These are phyloP conservation scores for Sardina pilchardus DNA, from an alignment of 2,113 vertebrate species.

Conservation along the genomic window DNA sequence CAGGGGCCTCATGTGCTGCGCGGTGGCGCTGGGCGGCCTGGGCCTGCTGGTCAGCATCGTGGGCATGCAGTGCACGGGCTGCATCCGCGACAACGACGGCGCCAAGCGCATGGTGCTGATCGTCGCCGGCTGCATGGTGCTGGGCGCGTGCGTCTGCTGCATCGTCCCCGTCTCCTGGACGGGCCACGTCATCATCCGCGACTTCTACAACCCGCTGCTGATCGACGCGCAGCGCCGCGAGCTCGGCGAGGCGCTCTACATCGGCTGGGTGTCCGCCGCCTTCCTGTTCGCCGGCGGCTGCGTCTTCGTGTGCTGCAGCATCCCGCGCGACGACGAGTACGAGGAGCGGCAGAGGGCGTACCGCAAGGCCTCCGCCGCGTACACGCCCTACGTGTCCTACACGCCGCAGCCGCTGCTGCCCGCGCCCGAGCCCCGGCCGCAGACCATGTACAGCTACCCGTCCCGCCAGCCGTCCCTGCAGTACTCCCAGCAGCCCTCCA, in stretches of 20 bases:
- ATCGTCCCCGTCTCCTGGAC: slow-evolving; percentile 78
- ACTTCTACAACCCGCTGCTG: slow-evolving; percentile 77
- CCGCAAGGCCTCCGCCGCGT: slow-evolving; percentile 52
- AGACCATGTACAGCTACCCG: slow-evolving; percentile 61
- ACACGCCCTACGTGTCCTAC: slow-evolving; percentile 58
- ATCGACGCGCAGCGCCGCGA: slow-evolving; percentile 75
- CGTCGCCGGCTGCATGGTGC: slow-evolving; percentile 66
- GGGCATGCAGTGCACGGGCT: slow-evolving; percentile 77
- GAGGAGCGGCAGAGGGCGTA: slow-evolving; percentile 27
- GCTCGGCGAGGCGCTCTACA: slow-evolving; percentile 77
- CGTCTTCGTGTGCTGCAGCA: slow-evolving; percentile 67
- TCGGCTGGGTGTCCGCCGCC: slow-evolving; percentile 73
- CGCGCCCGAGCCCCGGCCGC: slow-evolving; percentile 50
- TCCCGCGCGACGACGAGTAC: slow-evolving; percentile 41
- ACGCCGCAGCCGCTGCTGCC: slow-evolving; percentile 41
- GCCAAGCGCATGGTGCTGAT: slow-evolving; percentile 69
- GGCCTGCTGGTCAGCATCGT: slow-evolving; percentile 75
- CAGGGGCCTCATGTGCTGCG: slow-evolving; percentile 84
- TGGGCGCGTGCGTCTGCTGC: slow-evolving; percentile 65
- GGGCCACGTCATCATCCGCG: slow-evolving; percentile 70
- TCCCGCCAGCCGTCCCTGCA: slow-evolving; percentile 64
- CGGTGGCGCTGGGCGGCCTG: slow-evolving; percentile 65
- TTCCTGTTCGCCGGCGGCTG: slow-evolving; percentile 74
- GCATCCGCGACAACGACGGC: slow-evolving; percentile 63
- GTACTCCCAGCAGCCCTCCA: slow-evolving; percentile 43